Percentiles rank a stretch among this genome's conserved stretches.
Conservation (phyloP, 2,113 vertebrate genomes). For the Solenodon paradoxus region DNA sequence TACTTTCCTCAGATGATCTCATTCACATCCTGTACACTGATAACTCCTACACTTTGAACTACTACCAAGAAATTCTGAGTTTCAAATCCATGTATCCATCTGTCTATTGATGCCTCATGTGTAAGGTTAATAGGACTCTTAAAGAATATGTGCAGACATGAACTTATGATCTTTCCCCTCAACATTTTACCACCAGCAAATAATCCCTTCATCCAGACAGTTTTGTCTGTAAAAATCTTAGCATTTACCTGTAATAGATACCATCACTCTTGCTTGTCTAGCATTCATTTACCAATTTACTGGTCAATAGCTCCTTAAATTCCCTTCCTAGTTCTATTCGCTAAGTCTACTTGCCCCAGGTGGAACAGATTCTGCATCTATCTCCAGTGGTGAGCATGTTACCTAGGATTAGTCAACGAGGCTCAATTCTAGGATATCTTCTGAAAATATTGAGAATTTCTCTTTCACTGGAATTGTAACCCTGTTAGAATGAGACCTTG, state of each 20-base stretch:
- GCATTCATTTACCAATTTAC: background rate
- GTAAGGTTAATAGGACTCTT: background rate
- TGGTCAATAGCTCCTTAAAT: background rate
- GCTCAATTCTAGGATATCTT: background rate
- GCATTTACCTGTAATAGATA: background rate
- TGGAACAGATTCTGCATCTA: background rate
- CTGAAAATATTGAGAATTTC: background rate
- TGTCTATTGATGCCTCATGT: background rate
- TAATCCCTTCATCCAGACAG: background rate
- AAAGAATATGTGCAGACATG: background rate
- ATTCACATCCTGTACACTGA: background rate
- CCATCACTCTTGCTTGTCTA: background rate
- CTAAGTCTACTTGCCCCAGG: background rate
- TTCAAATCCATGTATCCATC: background rate
- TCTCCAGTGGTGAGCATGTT: background rate
- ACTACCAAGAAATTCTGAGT: slow-evolving; percentile 20
- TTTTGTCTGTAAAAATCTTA: background rate
- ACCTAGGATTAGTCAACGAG: background rate
- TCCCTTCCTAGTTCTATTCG: background rate
- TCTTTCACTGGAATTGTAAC: background rate
- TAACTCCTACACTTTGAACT: background rate
- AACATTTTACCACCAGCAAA: background rate
- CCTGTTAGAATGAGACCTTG: background rate
- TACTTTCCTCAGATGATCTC: background rate
- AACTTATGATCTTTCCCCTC: background rate